Percentiles rank a stretch among this genome's conserved stretches.
phyloP scores from a whole-genome alignment of 2,888 invertebrate genomes.

The Dendrolimus houi region DNA sequence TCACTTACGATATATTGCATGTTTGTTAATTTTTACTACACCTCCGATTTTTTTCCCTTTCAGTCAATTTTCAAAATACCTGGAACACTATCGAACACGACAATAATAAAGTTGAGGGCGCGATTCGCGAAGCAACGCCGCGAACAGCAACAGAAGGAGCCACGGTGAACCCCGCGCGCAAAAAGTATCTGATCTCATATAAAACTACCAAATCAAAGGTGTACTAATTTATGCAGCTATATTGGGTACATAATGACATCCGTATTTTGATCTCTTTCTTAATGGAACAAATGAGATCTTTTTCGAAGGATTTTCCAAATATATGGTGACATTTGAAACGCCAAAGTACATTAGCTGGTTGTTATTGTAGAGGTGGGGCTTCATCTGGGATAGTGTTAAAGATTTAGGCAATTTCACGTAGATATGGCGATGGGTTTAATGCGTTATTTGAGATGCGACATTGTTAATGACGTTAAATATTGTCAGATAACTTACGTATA shows the following conservation, averaged over 20 bases:
- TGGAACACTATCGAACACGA: constrained; percentile 82
- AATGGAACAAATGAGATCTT: too few relatives aligned
- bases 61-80: constrained; percentile 90
- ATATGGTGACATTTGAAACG: too few relatives aligned
- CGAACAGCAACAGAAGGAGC: constrained; percentile 66
- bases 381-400: too few relatives aligned
- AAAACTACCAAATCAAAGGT: constrained; percentile 28
- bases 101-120: constrained; percentile 78
- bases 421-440: too few relatives aligned
- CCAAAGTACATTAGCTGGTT: too few relatives aligned
- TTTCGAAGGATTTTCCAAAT: too few relatives aligned
- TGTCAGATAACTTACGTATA: too few relatives aligned
- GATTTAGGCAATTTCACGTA: too few relatives aligned
- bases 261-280: background rate
- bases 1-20: background rate
- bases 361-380: too few relatives aligned
- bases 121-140: constrained; percentile 73
- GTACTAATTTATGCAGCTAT: background rate
- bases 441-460: too few relatives aligned
- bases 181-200: constrained; percentile 49
- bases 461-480: too few relatives aligned
- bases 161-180: constrained; percentile 39
- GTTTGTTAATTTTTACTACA: constrained; percentile 14
- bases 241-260: background rate
- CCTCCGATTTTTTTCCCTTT: constrained; percentile 26